phyloP scores from a whole-genome alignment of 1,140 invertebrate species.

The Ephestia elutella region DNA sequence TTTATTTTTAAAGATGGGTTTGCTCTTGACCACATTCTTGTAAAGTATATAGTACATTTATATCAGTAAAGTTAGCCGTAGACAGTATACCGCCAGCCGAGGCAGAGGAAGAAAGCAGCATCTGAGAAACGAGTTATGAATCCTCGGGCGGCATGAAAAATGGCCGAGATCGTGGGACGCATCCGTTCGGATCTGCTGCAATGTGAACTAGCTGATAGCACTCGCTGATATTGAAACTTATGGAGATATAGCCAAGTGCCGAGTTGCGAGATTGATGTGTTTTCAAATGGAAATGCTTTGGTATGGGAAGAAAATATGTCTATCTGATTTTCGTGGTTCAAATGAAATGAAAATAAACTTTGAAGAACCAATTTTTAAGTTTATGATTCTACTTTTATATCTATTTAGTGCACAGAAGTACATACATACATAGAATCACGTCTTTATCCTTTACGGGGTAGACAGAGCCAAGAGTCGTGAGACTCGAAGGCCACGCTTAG shows the following conservation, averaged over 20 bases:
- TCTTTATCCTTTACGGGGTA: too few species aligned
- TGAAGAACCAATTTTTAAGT: too few species aligned
- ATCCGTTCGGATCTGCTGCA: slow-evolving; percentile 14
- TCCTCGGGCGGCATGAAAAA: slow-evolving; percentile 38
- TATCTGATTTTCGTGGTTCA: not conserved
- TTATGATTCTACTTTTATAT: too few species aligned
- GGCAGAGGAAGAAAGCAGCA: not conserved
- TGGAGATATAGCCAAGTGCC: not conserved
- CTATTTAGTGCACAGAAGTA: too few species aligned
- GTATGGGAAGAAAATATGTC: not conserved
- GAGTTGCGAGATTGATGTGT: not conserved
- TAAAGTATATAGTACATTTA: too few species aligned
- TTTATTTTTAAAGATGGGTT: too few species aligned
- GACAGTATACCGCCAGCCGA: not conserved
- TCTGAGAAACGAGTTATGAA: slow-evolving; percentile 38
- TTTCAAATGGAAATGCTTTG: not conserved
- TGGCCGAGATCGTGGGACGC: slow-evolving; percentile 23
- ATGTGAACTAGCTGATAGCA: slow-evolving; percentile 10
- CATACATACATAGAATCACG: too few species aligned
- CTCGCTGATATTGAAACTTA: slow-evolving; percentile 14
- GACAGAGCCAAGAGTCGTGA: too few species aligned
- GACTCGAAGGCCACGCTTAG: too few species aligned
- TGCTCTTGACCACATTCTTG: too few species aligned
- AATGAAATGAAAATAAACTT: too few species aligned
- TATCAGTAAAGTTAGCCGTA: too few species aligned